These are phyloP conservation scores for Araneus ventricosus DNA, from an alignment of 1,140 invertebrate genomes.

Conservation along the genomic window DNA sequence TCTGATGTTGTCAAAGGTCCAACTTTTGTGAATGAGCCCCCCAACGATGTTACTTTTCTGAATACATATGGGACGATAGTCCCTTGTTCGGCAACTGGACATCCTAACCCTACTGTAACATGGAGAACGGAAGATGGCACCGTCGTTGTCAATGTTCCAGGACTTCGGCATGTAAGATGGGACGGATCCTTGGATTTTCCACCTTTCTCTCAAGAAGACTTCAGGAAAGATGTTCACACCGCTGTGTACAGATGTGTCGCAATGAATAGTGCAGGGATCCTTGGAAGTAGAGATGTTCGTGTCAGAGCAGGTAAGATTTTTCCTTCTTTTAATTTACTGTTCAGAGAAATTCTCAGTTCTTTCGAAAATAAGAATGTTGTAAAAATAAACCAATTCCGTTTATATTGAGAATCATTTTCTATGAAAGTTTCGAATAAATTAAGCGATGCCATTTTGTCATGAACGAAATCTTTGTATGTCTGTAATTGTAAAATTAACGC, in stretches of 20 bases:
- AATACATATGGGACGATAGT: constrained; percentile 76
- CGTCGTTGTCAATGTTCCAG: constrained; percentile 74
- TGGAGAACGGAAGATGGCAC: constrained; percentile 77
- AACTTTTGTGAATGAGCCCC: constrained; percentile 75
- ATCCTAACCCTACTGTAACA: constrained; percentile 75
- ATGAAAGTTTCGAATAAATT: too few species aligned
- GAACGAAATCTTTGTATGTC: too few species aligned
- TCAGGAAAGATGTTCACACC: constrained; percentile 95
- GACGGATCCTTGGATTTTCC: constrained; percentile 87
- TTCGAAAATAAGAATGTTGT: too few species aligned
- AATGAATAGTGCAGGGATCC: constrained; percentile 92
- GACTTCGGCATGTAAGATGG: constrained; percentile 76
- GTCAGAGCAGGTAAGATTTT: constrained; percentile 93
- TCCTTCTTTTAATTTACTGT: too few species aligned
- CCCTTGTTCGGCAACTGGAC: constrained; percentile 75
- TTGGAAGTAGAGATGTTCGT: constrained; percentile 94
- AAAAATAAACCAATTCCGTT: too few species aligned
- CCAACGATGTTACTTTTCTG: constrained; percentile 75
- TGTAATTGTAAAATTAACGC: too few species aligned
- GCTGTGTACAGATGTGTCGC: constrained; percentile 96
- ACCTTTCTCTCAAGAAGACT: constrained; percentile 94
- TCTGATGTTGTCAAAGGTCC: constrained; percentile 35
- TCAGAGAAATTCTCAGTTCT: too few species aligned
- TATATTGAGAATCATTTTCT: too few species aligned
- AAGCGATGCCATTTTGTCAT: too few species aligned